A percentile compares a stretch with the other conserved stretches of the same genome.
Conservation (phyloP, 30 jellyfish, hydroid and myxozoan species). For the Pelagia noctiluca region DNA sequence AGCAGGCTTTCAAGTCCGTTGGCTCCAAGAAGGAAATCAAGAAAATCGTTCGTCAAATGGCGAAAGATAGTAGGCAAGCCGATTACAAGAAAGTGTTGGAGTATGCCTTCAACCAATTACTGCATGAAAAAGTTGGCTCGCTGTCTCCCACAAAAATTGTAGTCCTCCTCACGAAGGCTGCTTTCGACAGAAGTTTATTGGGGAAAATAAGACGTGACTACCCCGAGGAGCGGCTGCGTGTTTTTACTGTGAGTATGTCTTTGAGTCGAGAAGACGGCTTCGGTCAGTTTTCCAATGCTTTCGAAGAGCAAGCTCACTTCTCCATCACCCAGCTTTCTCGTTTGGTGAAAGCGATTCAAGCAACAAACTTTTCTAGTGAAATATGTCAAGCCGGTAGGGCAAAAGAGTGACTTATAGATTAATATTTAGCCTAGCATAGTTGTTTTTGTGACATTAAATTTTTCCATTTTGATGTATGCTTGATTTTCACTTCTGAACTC, state of each 20-base stretch:
- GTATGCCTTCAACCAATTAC: conserved; percentile 5
- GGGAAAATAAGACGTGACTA: conserved; percentile 5
- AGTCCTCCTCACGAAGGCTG: conserved; percentile 28
- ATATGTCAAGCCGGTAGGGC: too few species aligned
- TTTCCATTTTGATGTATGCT: too few species aligned
- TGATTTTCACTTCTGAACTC: too few species aligned
- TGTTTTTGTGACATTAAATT: too few species aligned
- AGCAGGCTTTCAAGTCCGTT: conserved; percentile 6
- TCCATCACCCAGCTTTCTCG: not conserved
- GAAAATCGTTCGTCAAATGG: not conserved
- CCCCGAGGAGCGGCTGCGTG: conserved; percentile 38
- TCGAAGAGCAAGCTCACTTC: not conserved
- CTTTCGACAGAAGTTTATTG: conserved; percentile 27
- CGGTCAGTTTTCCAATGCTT: not conserved
- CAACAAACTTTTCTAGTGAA: not conserved
- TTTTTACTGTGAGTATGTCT: conserved; percentile 39
- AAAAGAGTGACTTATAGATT: too few species aligned
- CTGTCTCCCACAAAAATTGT: conserved; percentile 49
- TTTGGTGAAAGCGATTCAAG: not conserved
- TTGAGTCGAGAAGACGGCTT: not conserved
- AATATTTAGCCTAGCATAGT: too few species aligned
- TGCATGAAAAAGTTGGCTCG: conserved; percentile 37
- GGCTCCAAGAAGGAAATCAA: not conserved
- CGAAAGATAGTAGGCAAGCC: not conserved
- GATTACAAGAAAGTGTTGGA: not conserved